Evolutionary conservation across 1,140 invertebrate species (phyloP).

Genomic region (Bombus polaris): DNA sequence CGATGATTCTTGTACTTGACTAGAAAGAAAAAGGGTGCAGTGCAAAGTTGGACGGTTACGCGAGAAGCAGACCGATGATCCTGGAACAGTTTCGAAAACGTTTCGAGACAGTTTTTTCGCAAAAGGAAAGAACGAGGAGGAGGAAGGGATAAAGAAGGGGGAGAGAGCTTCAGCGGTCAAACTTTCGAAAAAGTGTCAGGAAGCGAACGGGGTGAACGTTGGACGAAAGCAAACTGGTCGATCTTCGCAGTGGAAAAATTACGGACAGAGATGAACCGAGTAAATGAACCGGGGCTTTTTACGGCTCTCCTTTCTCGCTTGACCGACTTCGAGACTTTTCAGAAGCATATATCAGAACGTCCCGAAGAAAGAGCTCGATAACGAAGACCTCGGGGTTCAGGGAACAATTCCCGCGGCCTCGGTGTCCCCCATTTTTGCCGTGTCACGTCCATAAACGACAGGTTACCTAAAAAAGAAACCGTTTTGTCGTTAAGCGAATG

Average conservation of each 20-base stretch:
- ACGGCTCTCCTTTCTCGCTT: conserved; percentile 46
- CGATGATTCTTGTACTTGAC: neutral
- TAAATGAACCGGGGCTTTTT: conserved; percentile 59
- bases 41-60: neutral
- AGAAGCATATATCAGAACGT: conserved; percentile 39
- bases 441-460: conserved; percentile 29
- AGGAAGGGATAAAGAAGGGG: too few relatives aligned
- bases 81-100: conserved; percentile 21
- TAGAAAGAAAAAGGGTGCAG: neutral
- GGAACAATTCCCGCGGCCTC: conserved; percentile 25
- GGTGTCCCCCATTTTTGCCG: neutral
- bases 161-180: neutral
- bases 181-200: conserved; percentile 21
- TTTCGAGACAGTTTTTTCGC: neutral
- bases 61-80: neutral
- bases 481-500: neutral
- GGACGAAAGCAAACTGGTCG: conserved; percentile 18
- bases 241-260: conserved; percentile 39
- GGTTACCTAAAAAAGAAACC: conserved; percentile 1
- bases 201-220: neutral
- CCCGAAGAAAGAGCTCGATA: conserved; percentile 30
- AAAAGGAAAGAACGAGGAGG: neutral
- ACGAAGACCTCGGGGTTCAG: conserved; percentile 33
- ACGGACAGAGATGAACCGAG: conserved; percentile 34
- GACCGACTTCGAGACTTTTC: conserved; percentile 48